These are phyloP conservation scores for Saccopteryx bilineata DNA, from an alignment of 2,113 vertebrate genomes.

Conservation along the genomic window DNA sequence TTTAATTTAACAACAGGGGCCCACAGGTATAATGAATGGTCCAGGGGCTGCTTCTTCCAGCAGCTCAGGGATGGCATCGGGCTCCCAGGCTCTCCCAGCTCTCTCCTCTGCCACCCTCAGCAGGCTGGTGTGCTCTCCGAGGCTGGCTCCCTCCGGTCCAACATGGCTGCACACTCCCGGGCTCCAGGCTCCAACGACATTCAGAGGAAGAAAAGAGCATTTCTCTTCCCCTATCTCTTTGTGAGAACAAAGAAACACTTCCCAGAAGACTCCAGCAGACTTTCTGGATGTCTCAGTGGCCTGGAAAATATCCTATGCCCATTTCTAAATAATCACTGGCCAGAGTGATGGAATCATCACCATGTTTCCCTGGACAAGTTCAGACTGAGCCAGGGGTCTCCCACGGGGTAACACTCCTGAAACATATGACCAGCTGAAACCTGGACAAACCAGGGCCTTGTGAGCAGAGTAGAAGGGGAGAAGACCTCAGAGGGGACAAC, in stretches of 20 bases:
- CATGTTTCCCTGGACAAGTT: neutral
- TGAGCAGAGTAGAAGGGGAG: neutral
- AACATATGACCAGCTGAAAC: neutral
- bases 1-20: neutral
- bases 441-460: neutral
- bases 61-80: neutral
- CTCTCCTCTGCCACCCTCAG: neutral
- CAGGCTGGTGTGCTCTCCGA: neutral
- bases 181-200: neutral
- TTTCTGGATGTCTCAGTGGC: neutral
- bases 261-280: neutral
- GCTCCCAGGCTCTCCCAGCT: neutral
- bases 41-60: neutral
- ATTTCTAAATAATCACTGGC: neutral
- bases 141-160: neutral
- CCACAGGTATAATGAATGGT: neutral
- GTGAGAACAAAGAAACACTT: neutral
- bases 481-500: neutral
- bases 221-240: neutral
- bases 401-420: neutral
- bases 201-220: neutral
- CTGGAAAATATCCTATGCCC: neutral
- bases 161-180: neutral
- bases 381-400: neutral
- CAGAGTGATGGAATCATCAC: neutral